A percentile compares a stretch with the other conserved stretches of the same genome.
Evolutionary conservation across 2,797 vertebrate genomes (phyloP).

Genomic region (Pristis pectinata): DNA sequence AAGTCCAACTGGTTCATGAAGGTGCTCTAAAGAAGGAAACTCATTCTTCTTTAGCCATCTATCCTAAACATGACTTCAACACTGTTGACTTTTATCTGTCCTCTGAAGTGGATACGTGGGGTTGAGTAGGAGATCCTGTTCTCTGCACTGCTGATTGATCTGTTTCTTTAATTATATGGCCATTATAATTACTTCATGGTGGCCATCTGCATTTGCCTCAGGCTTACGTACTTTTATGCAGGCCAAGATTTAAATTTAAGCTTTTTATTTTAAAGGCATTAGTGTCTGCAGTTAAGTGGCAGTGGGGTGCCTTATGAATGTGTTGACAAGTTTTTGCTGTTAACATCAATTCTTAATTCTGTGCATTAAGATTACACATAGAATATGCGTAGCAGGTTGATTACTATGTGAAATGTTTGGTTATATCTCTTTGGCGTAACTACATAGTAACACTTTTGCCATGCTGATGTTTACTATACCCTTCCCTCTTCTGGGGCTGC

Average conservation of each 20-base stretch:
- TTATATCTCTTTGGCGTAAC: neutral
- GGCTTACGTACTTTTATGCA: neutral
- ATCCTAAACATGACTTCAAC: neutral
- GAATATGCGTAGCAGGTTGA: neutral
- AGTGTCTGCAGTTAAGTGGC: neutral
- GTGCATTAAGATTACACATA: neutral
- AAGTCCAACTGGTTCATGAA: neutral
- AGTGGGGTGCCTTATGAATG: neutral
- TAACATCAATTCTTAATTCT: neutral
- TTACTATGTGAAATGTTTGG: neutral
- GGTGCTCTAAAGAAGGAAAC: neutral
- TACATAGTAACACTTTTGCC: neutral
- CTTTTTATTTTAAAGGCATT: neutral
- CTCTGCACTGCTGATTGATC: neutral
- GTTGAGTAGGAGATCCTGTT: neutral
- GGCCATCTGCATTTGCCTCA: neutral
- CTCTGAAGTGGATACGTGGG: neutral
- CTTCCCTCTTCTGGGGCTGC: neutral
- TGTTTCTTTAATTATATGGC: neutral
- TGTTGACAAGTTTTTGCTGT: neutral
- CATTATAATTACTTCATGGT: neutral
- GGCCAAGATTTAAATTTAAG: neutral
- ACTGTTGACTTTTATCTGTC: neutral
- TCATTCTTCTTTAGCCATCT: neutral
- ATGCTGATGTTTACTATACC: neutral